A percentile compares a stretch with the other conserved stretches of the same genome.
Conservation (phyloP, 2,888 invertebrate genomes). For the Biston stratarius region DNA sequence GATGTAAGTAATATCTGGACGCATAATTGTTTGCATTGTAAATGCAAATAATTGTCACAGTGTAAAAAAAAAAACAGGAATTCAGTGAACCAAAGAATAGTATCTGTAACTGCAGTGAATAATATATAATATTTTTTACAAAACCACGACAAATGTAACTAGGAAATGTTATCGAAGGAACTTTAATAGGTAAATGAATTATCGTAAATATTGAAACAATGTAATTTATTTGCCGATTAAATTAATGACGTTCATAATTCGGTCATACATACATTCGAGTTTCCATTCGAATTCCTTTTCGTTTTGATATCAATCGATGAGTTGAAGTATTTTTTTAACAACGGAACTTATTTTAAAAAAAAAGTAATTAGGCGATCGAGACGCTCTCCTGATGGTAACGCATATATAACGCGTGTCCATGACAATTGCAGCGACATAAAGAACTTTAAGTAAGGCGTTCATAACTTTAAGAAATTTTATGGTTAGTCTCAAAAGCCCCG, state of each 20-base stretch:
- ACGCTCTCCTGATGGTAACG: too few species aligned
- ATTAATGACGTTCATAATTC: not conserved
- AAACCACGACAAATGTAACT: not conserved
- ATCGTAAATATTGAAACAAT: not conserved
- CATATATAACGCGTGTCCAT: too few species aligned
- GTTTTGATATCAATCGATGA: too few species aligned
- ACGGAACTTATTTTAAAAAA: too few species aligned
- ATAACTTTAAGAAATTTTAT: too few species aligned
- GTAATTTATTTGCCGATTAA: not conserved
- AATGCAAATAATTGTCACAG: conserved; percentile 13
- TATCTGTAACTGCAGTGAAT: not conserved
- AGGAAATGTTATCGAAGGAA: too few species aligned
- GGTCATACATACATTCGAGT: not conserved
- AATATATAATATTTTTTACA: not conserved
- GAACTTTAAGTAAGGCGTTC: too few species aligned
- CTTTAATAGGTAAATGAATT: not conserved
- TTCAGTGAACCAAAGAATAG: not conserved
- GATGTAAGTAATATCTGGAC: conserved; percentile 4
- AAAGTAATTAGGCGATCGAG: too few species aligned
- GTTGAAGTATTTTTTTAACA: too few species aligned
- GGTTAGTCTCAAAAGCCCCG: too few species aligned
- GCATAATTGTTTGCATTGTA: not conserved
- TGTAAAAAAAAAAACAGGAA: conserved; percentile 10
- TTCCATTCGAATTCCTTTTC: not conserved
- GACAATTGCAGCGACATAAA: too few species aligned